Percentiles rank a stretch among this genome's conserved stretches.
Conservation (phyloP, 2,797 vertebrate species). For the Siniperca obscura region DNA sequence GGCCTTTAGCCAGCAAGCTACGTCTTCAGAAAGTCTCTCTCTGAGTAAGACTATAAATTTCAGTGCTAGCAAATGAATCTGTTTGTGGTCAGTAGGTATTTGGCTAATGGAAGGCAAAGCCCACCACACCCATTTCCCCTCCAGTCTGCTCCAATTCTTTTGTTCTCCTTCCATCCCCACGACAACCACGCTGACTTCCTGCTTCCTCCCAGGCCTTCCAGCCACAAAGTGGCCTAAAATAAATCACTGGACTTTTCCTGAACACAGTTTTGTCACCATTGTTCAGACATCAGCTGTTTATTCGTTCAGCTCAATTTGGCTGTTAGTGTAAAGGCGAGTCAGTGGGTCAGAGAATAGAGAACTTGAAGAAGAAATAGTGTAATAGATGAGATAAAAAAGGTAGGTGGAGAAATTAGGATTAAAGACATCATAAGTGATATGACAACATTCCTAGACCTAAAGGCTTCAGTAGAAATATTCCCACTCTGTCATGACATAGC, state of each 20-base stretch:
- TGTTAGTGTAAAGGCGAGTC: conserved; percentile 54
- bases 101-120: conserved; percentile 77
- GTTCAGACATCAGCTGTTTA: conserved; percentile 81
- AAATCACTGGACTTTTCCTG: conserved; percentile 78
- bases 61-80: conserved; percentile 66
- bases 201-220: conserved; percentile 78
- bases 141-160: conserved; percentile 78
- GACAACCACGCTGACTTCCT: conserved; percentile 84
- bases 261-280: conserved; percentile 74
- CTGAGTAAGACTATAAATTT: conserved; percentile 50
- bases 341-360: conserved; percentile 65
- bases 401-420: conserved; percentile 43
- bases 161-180: conserved; percentile 81
- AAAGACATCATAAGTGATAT: conserved; percentile 42
- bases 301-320: conserved; percentile 68
- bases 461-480: conserved; percentile 23
- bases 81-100: conserved; percentile 78
- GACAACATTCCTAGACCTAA: conserved; percentile 31
- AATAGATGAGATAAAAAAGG: conserved; percentile 38
- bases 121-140: conserved; percentile 84
- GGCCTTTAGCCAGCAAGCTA: conserved; percentile 33
- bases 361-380: conserved; percentile 38
- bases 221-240: conserved; percentile 80
- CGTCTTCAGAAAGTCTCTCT: conserved; percentile 33
- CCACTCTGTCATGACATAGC: conserved; percentile 11